phyloP scores from a whole-genome alignment of 2,888 invertebrate species.

The Papilio demoleus region DNA sequence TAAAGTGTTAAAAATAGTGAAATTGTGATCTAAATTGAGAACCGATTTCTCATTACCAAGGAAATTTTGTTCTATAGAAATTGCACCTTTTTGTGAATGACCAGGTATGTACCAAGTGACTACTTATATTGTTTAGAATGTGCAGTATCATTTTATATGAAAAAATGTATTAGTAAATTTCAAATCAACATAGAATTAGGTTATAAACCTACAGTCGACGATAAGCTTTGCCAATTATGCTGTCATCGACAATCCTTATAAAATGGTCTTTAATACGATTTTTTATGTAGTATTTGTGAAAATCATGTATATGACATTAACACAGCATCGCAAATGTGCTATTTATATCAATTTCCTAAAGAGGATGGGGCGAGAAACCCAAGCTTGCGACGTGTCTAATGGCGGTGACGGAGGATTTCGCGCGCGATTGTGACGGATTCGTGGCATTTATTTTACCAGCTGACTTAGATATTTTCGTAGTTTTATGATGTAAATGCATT shows the following conservation, averaged over 20 bases:
- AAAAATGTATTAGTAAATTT: constrained; percentile 47
- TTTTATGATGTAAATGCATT: constrained; percentile 55
- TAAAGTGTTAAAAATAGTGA: constrained; percentile 53
- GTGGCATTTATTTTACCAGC: constrained; percentile 81
- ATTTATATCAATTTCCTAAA: constrained; percentile 81
- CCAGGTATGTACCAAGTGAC: constrained; percentile 68
- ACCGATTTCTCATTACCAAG: constrained; percentile 61
- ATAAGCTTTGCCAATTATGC: constrained; percentile 77
- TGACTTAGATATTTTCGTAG: constrained; percentile 63
- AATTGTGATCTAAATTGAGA: constrained; percentile 55
- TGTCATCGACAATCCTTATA: constrained; percentile 61
- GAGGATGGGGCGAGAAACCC: constrained; percentile 78
- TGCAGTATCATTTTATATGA: constrained; percentile 46
- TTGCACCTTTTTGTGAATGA: constrained; percentile 79
- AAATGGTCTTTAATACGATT: constrained; percentile 52
- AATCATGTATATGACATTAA: constrained; percentile 54
- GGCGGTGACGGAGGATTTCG: constrained; percentile 83
- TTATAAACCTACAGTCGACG: constrained; percentile 77
- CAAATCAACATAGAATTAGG: constrained; percentile 68
- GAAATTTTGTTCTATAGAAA: constrained; percentile 68
- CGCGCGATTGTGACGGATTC: constrained; percentile 83
- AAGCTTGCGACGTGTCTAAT: constrained; percentile 84
- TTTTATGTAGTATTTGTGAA: constrained; percentile 52
- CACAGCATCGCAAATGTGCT: constrained; percentile 63
- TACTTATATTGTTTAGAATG: constrained; percentile 53